A percentile compares a stretch with the other conserved stretches of the same genome.
These are phyloP conservation scores for Agapostemon virescens DNA, from an alignment of 2,888 invertebrate species.

Conservation along the genomic window DNA sequence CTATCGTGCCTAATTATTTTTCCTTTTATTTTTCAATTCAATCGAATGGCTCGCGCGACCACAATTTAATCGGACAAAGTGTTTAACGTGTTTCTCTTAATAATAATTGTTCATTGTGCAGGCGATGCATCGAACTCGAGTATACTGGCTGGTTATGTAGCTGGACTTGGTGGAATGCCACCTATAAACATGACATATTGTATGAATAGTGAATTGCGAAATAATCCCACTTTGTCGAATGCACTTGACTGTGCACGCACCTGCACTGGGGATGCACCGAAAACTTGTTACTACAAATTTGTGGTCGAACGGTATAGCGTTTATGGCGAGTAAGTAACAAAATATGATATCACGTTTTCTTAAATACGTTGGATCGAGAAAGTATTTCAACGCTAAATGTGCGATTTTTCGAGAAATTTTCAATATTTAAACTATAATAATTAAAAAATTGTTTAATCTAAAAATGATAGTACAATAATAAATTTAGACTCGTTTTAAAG, in stretches of 20 bases:
- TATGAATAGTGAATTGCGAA: conserved; percentile 1
- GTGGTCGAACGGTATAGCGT: conserved; percentile 63
- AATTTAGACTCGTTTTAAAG: too few relatives aligned
- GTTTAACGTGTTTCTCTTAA: neutral
- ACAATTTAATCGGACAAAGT: neutral
- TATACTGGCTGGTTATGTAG: neutral
- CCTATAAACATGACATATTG: conserved; percentile 3
- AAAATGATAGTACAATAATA: too few relatives aligned
- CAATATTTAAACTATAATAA: too few relatives aligned
- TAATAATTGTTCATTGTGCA: neutral
- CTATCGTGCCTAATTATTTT: too few relatives aligned
- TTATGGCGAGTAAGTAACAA: conserved; percentile 32
- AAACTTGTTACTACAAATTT: conserved; percentile 71
- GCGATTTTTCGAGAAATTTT: neutral
- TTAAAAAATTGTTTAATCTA: too few relatives aligned
- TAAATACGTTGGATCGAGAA: neutral
- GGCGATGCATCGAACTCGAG: conserved; percentile 38
- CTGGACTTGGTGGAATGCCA: conserved; percentile 14
- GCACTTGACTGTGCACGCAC: conserved; percentile 63
- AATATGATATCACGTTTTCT: neutral
- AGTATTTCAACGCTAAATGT: neutral
- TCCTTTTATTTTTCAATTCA: too few relatives aligned
- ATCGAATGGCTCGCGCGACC: too few relatives aligned
- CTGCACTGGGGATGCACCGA: conserved; percentile 71
- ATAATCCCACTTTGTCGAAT: conserved; percentile 21